Evolutionary conservation across 2,888 invertebrate species (phyloP).

Genomic region (Cheilosia scutellata): DNA sequence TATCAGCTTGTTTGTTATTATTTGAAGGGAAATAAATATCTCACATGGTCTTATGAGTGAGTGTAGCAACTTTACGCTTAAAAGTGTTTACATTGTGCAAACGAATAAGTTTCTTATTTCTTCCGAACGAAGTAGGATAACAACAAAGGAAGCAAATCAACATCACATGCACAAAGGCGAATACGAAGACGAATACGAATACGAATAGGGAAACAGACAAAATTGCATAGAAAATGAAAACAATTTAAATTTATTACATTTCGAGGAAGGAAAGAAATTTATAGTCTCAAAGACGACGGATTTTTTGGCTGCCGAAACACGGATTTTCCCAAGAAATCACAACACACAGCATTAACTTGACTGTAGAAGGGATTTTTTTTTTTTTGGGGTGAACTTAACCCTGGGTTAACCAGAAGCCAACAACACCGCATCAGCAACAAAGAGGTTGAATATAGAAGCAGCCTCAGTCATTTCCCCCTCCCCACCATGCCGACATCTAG

Average conservation of each 20-base stretch:
- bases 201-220: constrained; percentile 8
- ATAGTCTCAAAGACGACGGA: constrained; percentile 12
- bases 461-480: not conserved
- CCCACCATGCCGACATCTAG: constrained; percentile 23
- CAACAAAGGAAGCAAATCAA: constrained; percentile 25
- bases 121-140: constrained; percentile 32
- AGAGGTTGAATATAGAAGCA: constrained; percentile 28
- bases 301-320: constrained; percentile 56
- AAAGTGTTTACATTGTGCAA: constrained; percentile 72
- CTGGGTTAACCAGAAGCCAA: constrained; percentile 29
- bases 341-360: constrained; percentile 57
- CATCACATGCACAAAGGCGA: constrained; percentile 29
- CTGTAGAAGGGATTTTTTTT: constrained; percentile 27
- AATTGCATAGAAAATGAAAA: constrained; percentile 60
- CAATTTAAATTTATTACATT: constrained; percentile 73
- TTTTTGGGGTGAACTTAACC: constrained; percentile 2
- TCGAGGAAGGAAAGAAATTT: not conserved
- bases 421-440: not conserved
- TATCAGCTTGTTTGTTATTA: constrained; percentile 58
- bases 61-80: constrained; percentile 67
- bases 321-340: constrained; percentile 53
- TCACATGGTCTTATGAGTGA: constrained; percentile 57
- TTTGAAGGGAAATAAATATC: constrained; percentile 60
- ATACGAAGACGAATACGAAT: constrained; percentile 15
- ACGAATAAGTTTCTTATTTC: constrained; percentile 65